Conservation (phyloP, 2,113 vertebrate genomes). For the Gymnogyps californianus region DNA sequence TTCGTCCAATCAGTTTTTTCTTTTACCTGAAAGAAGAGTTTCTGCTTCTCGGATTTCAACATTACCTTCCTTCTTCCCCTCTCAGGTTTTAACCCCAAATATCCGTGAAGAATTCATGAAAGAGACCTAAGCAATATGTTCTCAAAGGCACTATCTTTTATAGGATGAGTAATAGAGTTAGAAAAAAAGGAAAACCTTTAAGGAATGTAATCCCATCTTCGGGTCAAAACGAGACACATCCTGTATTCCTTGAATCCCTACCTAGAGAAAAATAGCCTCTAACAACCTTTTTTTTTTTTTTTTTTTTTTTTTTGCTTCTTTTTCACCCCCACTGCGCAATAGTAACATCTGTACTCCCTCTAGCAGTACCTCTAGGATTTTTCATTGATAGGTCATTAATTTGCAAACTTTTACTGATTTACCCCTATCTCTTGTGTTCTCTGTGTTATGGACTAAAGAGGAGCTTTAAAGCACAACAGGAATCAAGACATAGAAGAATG, state of each 20-base stretch:
- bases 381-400: neutral
- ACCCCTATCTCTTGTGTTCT: neutral
- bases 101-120: neutral
- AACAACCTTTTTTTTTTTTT: neutral
- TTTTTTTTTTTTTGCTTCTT: neutral
- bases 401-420: neutral
- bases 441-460: neutral
- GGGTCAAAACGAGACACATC: neutral
- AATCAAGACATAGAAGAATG: neutral
- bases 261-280: neutral
- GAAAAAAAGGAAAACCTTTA: neutral
- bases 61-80: neutral
- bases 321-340: neutral
- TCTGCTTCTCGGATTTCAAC: neutral
- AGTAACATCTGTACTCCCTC: neutral
- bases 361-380: neutral
- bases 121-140: neutral
- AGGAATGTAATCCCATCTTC: neutral
- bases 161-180: neutral
- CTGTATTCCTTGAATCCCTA: neutral
- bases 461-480: neutral
- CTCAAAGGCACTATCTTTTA: neutral
- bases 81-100: neutral
- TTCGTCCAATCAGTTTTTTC: neutral
- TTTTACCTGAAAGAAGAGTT: neutral